A percentile compares a stretch with the other conserved stretches of the same genome.
Evolutionary conservation across 2,888 invertebrate genomes (phyloP).

Genomic region (Drosophila yooni): DNA sequence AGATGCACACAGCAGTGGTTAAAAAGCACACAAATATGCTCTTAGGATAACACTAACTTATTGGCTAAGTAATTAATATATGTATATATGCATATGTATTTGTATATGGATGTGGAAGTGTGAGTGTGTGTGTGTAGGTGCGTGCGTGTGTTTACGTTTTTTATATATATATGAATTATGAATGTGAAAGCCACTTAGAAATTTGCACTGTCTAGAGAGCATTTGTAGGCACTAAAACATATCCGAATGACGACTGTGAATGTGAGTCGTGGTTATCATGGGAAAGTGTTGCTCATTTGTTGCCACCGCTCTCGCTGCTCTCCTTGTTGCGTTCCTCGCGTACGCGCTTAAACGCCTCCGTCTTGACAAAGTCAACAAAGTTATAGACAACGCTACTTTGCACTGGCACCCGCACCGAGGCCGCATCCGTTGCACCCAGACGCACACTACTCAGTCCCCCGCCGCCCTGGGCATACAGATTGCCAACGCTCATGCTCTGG

Average conservation of each 20-base stretch:
- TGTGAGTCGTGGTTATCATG: constrained; percentile 31
- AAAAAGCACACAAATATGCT: constrained; percentile 34
- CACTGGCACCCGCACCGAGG: constrained; percentile 85
- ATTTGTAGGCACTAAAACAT: constrained; percentile 59
- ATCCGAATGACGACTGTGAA: constrained; percentile 43
- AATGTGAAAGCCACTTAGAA: constrained; percentile 51
- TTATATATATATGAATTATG: constrained; percentile 42
- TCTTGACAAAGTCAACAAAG: constrained; percentile 97
- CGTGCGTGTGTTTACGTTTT: constrained; percentile 14
- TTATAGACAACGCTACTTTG: constrained; percentile 90
- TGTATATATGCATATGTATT: constrained; percentile 39
- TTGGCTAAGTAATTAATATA: constrained; percentile 36
- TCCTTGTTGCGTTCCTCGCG: constrained; percentile 88
- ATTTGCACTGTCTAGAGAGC: constrained; percentile 50
- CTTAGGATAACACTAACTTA: constrained; percentile 45
- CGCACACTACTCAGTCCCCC: constrained; percentile 51
- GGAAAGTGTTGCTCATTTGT: constrained; percentile 41
- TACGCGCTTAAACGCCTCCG: constrained; percentile 95
- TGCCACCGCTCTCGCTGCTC: constrained; percentile 61
- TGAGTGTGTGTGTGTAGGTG: constrained; percentile 15
- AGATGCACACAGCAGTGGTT: constrained; percentile 35
- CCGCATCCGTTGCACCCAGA: constrained; percentile 81
- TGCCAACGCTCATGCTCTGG: constrained; percentile 79
- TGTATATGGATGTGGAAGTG: constrained; percentile 27
- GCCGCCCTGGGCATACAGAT: constrained; percentile 71